Base-by-base conservation (phyloP, 1,140 invertebrate species). In the Drosophila rhopaloa region DNA sequence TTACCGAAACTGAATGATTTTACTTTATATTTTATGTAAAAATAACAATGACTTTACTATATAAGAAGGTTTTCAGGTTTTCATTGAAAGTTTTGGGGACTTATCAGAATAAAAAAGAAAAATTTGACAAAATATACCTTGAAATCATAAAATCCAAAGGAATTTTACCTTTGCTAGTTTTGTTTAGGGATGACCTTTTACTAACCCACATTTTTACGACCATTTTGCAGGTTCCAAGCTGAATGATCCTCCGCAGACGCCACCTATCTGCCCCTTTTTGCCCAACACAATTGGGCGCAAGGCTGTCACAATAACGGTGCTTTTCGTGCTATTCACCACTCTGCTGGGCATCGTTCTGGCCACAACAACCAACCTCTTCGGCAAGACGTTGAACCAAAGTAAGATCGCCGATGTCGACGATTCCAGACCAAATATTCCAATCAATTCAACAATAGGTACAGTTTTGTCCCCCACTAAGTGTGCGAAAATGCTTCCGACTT, bases 371-470 rank as follows among this genome's bases (percentile, higher is more conserved):
- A 79, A 81, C 50, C n/a, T 90, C 7, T 90, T 90, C 70, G 81
- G 76, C 43, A 79, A 81, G 55, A 62, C 80, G 50, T 43, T 76
- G 65, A 76, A 74, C 63, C 90, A 89, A 91, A 91, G 91, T 92
- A 92, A 92, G 91, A 48, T 88, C 57, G 86, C 78, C 60, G 92
- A 92, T 79, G 89, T 80, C 73, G 92, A 92, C 60, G 92, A 92
- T 76, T 86, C 81, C 57, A 80, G 90, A 81, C 81, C 68, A 83
- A 92, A 90, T 91, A 92, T 91, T 86, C 91, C 92, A 90, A 92
- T 93, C 90, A 91, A 92, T 91, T 91, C 90, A 83, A 91, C 88
- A 78, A 92, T 92, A 92, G 92, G 92, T 92, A 92, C 84, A 88
- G 83, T 90, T 73, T 71, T 82, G 70, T 83, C 83, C 58, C 57